These are phyloP conservation scores for Darevskia mixta DNA, from an alignment of 2,797 vertebrate species.

Conservation along the genomic window DNA sequence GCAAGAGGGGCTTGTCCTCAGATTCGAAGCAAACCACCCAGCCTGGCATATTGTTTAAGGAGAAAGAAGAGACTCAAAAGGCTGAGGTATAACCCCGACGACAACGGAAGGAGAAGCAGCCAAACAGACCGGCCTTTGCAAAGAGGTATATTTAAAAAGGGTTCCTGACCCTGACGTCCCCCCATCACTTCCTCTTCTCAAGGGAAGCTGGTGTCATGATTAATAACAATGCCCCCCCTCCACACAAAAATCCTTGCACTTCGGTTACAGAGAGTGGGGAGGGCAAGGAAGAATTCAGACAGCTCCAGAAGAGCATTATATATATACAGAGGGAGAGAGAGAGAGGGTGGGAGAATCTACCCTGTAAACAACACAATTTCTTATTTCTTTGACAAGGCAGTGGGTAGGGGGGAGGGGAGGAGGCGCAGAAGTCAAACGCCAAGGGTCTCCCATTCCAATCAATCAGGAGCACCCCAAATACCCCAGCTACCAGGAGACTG, in stretches of 20 bases:
- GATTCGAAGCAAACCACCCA: conserved; percentile 45
- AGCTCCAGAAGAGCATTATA: conserved; percentile 7
- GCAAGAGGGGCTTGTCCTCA: conserved; percentile 57
- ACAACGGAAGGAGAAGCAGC: conserved; percentile 50
- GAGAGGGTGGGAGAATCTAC: background rate
- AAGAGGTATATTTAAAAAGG: conserved; percentile 58
- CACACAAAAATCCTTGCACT: conserved; percentile 62
- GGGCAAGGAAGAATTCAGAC: conserved; percentile 55
- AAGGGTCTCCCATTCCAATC: background rate
- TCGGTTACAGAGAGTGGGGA: conserved; percentile 63
- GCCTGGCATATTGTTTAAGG: conserved; percentile 66
- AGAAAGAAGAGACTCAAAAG: conserved; percentile 60
- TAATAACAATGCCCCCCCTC: conserved; percentile 61
- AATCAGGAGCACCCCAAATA: conserved; percentile 17
- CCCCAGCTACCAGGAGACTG: background rate
- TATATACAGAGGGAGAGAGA: background rate
- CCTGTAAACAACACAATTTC: conserved; percentile 28
- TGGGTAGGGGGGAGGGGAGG: background rate
- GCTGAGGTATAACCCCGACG: conserved; percentile 49
- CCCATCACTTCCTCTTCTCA: conserved; percentile 73
- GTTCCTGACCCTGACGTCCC: conserved; percentile 71
- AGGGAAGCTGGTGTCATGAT: conserved; percentile 75
- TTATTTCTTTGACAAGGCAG: background rate
- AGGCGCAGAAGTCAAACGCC: background rate
- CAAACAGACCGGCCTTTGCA: conserved; percentile 52